These are phyloP conservation scores for Asobara japonica DNA, from an alignment of 1,140 invertebrate species.

Conservation along the genomic window DNA sequence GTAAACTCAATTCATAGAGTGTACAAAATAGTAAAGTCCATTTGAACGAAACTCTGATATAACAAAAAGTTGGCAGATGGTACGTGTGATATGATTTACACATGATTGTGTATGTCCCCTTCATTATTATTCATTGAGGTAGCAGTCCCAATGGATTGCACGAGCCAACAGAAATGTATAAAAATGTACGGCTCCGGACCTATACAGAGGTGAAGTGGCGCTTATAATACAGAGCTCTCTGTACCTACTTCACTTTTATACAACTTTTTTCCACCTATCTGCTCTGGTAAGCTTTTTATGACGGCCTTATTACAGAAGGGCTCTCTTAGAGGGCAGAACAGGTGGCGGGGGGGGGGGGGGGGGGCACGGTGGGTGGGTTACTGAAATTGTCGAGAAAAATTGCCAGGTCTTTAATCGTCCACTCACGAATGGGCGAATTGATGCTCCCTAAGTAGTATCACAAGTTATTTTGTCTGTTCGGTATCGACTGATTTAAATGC, in stretches of 20 bases:
- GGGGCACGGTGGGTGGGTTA: no score
- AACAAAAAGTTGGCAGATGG: background rate
- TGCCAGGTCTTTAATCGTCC: background rate
- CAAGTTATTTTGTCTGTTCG: background rate
- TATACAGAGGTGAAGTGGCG: background rate
- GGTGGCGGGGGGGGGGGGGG: background rate
- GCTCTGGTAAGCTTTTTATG: background rate
- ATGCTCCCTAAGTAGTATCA: background rate
- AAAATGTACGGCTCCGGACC: background rate
- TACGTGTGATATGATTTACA: background rate
- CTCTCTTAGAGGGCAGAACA: background rate
- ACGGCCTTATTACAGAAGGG: background rate
- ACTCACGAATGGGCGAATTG: background rate
- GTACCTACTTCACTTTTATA: conserved; percentile 1
- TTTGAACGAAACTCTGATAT: background rate
- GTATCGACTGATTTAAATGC: no score
- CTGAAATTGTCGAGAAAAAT: background rate
- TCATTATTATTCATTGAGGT: background rate
- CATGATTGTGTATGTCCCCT: background rate
- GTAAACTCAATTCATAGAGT: background rate
- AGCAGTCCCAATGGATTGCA: background rate
- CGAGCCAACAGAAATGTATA: background rate
- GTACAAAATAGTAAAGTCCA: background rate
- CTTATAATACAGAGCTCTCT: background rate
- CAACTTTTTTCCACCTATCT: background rate